These are phyloP conservation scores for Iselma pallidipennis DNA, from an alignment of 2,888 invertebrate genomes.

Conservation along the genomic window DNA sequence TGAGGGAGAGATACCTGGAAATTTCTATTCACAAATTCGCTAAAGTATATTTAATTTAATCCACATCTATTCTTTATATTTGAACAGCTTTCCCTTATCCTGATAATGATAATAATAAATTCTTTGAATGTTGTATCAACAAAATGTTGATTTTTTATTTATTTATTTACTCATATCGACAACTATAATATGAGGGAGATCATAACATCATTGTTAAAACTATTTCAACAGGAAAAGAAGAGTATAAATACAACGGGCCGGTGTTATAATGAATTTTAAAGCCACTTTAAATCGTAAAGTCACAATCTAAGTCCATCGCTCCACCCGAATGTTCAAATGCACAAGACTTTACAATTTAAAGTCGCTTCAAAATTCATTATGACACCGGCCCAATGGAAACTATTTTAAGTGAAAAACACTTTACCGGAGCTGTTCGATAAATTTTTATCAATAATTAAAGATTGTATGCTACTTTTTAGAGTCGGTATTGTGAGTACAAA, in stretches of 20 bases:
- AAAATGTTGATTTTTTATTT: neutral
- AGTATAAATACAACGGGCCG: too few species aligned
- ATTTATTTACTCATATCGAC: slow-evolving; percentile 3
- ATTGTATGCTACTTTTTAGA: neutral
- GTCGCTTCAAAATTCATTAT: too few species aligned
- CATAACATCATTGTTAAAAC: too few species aligned
- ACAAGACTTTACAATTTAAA: too few species aligned
- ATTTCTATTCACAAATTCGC: slow-evolving; percentile 1
- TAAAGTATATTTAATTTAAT: slow-evolving; percentile 4
- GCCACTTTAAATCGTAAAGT: too few species aligned
- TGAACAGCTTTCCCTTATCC: slow-evolving; percentile 5
- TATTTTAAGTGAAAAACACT: too few species aligned
- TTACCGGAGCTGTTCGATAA: neutral
- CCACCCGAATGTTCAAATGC: too few species aligned
- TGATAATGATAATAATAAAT: slow-evolving; percentile 6
- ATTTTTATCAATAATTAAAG: neutral
- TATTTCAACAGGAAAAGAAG: too few species aligned
- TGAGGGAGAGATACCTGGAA: neutral
- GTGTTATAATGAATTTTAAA: too few species aligned
- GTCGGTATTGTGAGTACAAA: neutral
- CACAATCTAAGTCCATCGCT: too few species aligned
- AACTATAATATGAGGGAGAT: neutral
- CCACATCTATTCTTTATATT: neutral
- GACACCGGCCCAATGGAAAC: too few species aligned
- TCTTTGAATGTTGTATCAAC: neutral